Evolutionary conservation across 2,888 invertebrate genomes (phyloP).

Genomic region (Linyphia triangularis): DNA sequence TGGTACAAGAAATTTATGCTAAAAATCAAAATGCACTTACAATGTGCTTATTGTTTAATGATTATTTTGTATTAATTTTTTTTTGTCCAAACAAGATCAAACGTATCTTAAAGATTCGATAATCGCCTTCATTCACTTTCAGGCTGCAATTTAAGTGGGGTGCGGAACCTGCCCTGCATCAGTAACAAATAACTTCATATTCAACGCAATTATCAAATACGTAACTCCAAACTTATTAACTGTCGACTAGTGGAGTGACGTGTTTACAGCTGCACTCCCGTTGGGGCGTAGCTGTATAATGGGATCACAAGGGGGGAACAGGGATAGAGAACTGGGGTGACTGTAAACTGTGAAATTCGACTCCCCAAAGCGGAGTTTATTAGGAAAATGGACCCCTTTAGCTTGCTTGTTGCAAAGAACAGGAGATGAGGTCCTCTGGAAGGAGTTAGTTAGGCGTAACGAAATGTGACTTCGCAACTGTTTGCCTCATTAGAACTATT

Average conservation of each 20-base stretch:
- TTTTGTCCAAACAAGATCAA: too few species aligned
- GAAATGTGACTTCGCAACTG: not conserved
- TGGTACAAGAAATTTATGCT: too few species aligned
- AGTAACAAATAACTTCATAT: too few species aligned
- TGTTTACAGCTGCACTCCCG: slow-evolving; percentile 48
- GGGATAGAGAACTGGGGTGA: not conserved
- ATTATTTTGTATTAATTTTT: too few species aligned
- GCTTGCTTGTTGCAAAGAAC: not conserved
- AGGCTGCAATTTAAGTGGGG: too few species aligned
- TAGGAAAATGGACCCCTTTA: slow-evolving; percentile 3
- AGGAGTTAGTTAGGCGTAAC: not conserved
- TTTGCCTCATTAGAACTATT: slow-evolving; percentile 8
- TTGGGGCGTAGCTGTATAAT: slow-evolving; percentile 25
- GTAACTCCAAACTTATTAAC: too few species aligned
- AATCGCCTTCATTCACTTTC: too few species aligned
- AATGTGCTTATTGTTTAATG: too few species aligned
- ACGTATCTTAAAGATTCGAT: too few species aligned
- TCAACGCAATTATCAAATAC: too few species aligned
- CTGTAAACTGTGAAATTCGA: slow-evolving; percentile 49
- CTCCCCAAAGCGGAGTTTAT: slow-evolving; percentile 41
- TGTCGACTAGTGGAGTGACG: slow-evolving; percentile 6
- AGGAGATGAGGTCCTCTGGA: slow-evolving; percentile 4
- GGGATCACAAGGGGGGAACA: slow-evolving; percentile 19
- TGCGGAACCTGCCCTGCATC: too few species aligned
- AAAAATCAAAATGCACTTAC: too few species aligned